Conservation (phyloP, 2,113 vertebrate genomes). For the Vulpes lagopus region DNA sequence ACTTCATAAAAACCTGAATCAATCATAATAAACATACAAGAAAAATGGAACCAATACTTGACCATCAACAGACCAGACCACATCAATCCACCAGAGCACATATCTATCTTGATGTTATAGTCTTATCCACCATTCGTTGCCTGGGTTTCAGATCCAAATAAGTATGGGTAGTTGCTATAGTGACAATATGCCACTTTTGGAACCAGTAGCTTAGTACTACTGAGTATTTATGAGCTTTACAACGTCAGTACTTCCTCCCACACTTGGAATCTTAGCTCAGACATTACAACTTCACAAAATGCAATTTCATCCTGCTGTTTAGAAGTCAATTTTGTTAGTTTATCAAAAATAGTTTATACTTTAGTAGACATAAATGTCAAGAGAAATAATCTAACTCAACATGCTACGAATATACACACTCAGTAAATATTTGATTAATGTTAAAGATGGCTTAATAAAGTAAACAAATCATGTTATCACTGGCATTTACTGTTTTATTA, state of each 20-base stretch:
- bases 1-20: not conserved
- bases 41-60: slow-evolving; percentile 50
- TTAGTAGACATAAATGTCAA: slow-evolving; percentile 9
- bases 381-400: slow-evolving; percentile 63
- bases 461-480: not conserved
- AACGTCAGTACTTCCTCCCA: slow-evolving; percentile 68
- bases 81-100: slow-evolving; percentile 3
- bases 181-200: slow-evolving; percentile 75
- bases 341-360: slow-evolving; percentile 49
- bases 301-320: slow-evolving; percentile 48
- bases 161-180: slow-evolving; percentile 72
- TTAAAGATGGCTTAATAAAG: slow-evolving; percentile 44
- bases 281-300: slow-evolving; percentile 64
- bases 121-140: slow-evolving; percentile 49
- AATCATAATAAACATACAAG: slow-evolving; percentile 39
- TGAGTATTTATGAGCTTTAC: slow-evolving; percentile 62
- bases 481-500: slow-evolving; percentile 41
- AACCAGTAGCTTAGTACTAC: slow-evolving; percentile 72
- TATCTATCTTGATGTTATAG: slow-evolving; percentile 10
- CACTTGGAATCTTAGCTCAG: slow-evolving; percentile 62
- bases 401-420: not conserved
- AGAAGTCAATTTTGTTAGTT: slow-evolving; percentile 51
- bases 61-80: not conserved
- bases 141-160: slow-evolving; percentile 70
- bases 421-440: slow-evolving; percentile 24